Evolutionary conservation across 2,888 invertebrate genomes (phyloP).

Genomic region (Nemurella pictetii): DNA sequence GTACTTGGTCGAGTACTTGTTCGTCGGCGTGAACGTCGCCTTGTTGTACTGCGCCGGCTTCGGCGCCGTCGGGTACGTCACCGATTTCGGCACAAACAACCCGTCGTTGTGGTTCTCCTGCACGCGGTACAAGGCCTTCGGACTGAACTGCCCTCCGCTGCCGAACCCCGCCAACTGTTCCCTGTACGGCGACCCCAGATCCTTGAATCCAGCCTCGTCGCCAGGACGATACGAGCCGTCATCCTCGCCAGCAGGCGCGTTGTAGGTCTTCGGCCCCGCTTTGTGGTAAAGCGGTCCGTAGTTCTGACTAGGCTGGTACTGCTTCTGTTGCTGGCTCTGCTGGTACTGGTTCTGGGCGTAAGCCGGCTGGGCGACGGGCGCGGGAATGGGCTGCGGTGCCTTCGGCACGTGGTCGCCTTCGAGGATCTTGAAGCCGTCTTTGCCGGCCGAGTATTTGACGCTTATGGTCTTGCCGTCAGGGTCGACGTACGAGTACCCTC

Average conservation of each 20-base stretch:
- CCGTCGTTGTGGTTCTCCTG: constrained; percentile 51
- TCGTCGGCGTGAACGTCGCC: not conserved
- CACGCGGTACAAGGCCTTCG: constrained; percentile 46
- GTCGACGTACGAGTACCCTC: constrained; percentile 67
- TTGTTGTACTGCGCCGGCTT: not conserved
- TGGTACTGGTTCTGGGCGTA: constrained; percentile 44
- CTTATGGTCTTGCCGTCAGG: constrained; percentile 67
- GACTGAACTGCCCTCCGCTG: constrained; percentile 53
- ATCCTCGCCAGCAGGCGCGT: constrained; percentile 30
- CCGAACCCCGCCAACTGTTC: constrained; percentile 57
- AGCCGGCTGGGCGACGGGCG: constrained; percentile 30
- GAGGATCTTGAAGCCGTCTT: constrained; percentile 56
- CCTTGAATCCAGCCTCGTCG: constrained; percentile 44
- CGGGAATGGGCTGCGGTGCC: constrained; percentile 42
- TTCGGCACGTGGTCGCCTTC: constrained; percentile 56
- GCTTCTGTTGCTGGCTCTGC: constrained; percentile 22
- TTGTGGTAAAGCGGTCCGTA: constrained; percentile 19
- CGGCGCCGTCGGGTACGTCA: not conserved
- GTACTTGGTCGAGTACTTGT: not conserved
- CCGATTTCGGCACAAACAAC: not conserved
- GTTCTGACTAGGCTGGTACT: constrained; percentile 27
- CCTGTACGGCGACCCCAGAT: constrained; percentile 56
- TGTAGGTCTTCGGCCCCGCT: constrained; percentile 21
- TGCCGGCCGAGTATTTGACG: constrained; percentile 58
- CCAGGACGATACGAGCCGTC: constrained; percentile 35